Evolutionary conservation across 2,888 invertebrate genomes (phyloP), one percentile per base, ranked within the genome.

Genomic region (Bugula neritina): DNA sequence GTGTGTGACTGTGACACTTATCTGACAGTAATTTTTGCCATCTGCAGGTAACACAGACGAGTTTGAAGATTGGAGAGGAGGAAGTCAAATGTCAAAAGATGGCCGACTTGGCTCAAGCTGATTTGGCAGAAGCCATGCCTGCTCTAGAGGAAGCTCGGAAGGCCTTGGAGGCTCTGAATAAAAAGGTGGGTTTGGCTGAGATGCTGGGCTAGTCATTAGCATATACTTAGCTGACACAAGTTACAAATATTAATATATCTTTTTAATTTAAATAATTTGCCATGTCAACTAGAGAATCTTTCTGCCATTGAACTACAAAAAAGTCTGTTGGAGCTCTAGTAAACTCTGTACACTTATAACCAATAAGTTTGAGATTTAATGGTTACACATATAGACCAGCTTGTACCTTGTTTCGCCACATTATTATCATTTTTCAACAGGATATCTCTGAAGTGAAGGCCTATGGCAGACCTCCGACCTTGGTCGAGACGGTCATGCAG

Each of bases 401-500:
- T 5, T 43, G 43, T 17, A 43, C 43, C 43, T 43, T 43, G 43
- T 43, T 43, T 5, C 43, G 43, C 17, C 17, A 43, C 17, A 17
- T 43, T 43, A 43, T 17, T 43, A 43, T 43, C 5, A 43, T 13
- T 5, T 57, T 3, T 27, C 57, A 31, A 63, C 63, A 63, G 54
- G 70, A 70, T n/a, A 54, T 70, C 70, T 43, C 43, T 55, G 94
- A 94, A 87, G 91, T 94, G 73, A 93, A 92, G 82, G 93, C 93
- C 0, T 94, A 94, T 82, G 90, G 90, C 0, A 90, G 91, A 73
- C 94, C 94, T 0, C 94, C 94, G 0, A 87, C 88, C 72, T 91
- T 92, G 82, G 93, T 94, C 0, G 92, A 93, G 84, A 92, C 92
- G 88, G 84, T 84, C 29, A 88, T 94, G 89, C 93, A 94, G 84